These are phyloP conservation scores for Ptychobarbus kaznakovi DNA, from an alignment of 2,797 vertebrate genomes.

Conservation along the genomic window DNA sequence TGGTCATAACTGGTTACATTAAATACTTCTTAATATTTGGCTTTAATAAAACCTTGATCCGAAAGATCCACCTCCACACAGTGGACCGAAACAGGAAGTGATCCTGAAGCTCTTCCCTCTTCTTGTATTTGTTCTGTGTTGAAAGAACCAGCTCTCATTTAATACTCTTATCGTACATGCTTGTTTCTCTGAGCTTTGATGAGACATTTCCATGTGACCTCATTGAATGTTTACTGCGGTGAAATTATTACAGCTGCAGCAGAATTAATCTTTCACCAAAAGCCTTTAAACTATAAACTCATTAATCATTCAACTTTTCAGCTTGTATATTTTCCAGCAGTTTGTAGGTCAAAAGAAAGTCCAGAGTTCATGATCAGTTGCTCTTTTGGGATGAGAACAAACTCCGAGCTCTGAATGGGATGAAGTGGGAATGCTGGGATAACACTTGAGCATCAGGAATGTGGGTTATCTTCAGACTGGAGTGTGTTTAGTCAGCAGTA, in stretches of 20 bases:
- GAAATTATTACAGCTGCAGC: conserved; percentile 8
- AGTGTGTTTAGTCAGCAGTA: conserved; percentile 52
- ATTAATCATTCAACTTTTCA: conserved; percentile 1
- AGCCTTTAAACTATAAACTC: neutral
- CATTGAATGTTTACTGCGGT: neutral
- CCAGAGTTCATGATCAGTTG: neutral
- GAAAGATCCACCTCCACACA: neutral
- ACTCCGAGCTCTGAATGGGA: neutral
- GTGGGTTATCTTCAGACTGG: conserved; percentile 33
- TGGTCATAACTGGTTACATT: neutral
- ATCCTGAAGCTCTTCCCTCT: conserved; percentile 21
- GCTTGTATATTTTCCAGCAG: neutral
- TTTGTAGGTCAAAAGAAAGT: neutral
- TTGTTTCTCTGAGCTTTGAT: conserved; percentile 1
- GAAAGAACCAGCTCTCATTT: too few species aligned
- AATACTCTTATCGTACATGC: neutral
- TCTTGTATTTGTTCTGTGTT: conserved; percentile 25
- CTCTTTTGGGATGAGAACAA: neutral
- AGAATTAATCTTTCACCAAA: conserved; percentile 23
- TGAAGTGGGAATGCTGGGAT: neutral
- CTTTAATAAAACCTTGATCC: neutral
- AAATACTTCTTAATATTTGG: neutral
- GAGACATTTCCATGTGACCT: neutral
- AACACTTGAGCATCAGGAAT: conserved; percentile 36
- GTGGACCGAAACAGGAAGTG: conserved; percentile 27